These are phyloP conservation scores for Lycodopsis pacificus DNA, from an alignment of 2,797 vertebrate species.

Conservation along the genomic window DNA sequence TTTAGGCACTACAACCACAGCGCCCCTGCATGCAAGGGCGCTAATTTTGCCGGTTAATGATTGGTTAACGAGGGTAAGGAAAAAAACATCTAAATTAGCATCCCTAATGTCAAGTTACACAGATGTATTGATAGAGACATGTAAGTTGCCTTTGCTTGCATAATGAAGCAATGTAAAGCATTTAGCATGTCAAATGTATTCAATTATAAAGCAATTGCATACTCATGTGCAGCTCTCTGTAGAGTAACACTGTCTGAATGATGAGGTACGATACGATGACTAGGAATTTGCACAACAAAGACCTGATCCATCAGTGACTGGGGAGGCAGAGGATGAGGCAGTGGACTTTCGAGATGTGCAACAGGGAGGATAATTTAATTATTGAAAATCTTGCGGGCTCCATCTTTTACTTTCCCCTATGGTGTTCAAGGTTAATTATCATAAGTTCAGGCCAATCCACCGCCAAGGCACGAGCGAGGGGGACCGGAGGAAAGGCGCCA, in stretches of 20 bases:
- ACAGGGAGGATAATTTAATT: constrained; percentile 67
- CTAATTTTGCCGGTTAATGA: neutral
- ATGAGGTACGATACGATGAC: constrained; percentile 22
- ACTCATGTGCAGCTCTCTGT: constrained; percentile 21
- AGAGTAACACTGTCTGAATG: constrained; percentile 29
- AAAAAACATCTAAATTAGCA: too few species aligned
- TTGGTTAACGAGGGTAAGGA: too few species aligned
- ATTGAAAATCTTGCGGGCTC: constrained; percentile 51
- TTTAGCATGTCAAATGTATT: constrained; percentile 30
- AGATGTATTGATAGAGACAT: constrained; percentile 8
- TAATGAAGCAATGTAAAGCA: constrained; percentile 16
- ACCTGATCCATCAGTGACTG: constrained; percentile 25
- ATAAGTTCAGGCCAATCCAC: constrained; percentile 56
- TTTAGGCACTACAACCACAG: neutral
- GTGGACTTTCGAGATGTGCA: constrained; percentile 46
- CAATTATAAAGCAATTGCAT: constrained; percentile 23
- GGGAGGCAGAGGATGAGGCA: constrained; percentile 31
- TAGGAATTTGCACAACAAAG: constrained; percentile 56
- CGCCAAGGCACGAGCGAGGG: constrained; percentile 34
- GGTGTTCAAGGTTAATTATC: constrained; percentile 71
- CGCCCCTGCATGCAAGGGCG: neutral
- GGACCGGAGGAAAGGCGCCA: constrained; percentile 30
- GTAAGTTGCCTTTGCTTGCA: neutral
- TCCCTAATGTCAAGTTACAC: neutral
- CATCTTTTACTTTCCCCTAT: constrained; percentile 31